Evolutionary conservation across 2,888 invertebrate species (phyloP), one percentile per base, ranked within the genome.

Genomic region (Syrphus vitripennis): DNA sequence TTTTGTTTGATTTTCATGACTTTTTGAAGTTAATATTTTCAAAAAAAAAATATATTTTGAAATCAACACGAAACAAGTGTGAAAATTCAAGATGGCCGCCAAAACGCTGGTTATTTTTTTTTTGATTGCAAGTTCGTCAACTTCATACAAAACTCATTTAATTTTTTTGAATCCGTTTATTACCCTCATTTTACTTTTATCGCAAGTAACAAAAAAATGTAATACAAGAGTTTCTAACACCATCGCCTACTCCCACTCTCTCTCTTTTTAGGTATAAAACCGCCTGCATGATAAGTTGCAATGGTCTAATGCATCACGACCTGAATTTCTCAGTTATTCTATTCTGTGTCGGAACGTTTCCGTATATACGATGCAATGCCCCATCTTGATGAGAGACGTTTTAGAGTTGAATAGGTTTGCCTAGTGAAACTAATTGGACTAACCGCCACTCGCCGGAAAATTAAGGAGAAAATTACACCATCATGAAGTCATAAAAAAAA

Each of bases 361-460:
- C 59, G 40, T 61, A 34, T 31, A 31, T 34, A 40, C 42, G 26
- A 45, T 45, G 70, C 48, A n/a, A 59, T 83, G 19, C 42, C n/a
- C n/a, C 50, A 72, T 72, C 59, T 74, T 78, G 67, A 72, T 77
- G 71, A 83, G 77, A n/a, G 34, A n/a, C n/a, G 59, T 45, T 48
- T 40, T 34, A 16, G 42, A 72, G 67, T 48, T 65, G 77, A 55
- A 81, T 69, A 53, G 61, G 24, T 69, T 81, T 70, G 70, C 61
- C 70, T 82, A 71, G 77, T 82, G 83, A 72, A 74, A 83, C 83
- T 83, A 83, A 83, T 83, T 83, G 78, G 83, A 83, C 72, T 72
- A 69, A 83, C 37, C 61, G 78, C 67, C 72, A 65, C 53, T 76
- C 74, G 42, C 69, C 69, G 78, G 83, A 83, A 83, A 83, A 83